Evolutionary conservation across 2,888 invertebrate genomes (phyloP).

Genomic region (Phengaris arion): DNA sequence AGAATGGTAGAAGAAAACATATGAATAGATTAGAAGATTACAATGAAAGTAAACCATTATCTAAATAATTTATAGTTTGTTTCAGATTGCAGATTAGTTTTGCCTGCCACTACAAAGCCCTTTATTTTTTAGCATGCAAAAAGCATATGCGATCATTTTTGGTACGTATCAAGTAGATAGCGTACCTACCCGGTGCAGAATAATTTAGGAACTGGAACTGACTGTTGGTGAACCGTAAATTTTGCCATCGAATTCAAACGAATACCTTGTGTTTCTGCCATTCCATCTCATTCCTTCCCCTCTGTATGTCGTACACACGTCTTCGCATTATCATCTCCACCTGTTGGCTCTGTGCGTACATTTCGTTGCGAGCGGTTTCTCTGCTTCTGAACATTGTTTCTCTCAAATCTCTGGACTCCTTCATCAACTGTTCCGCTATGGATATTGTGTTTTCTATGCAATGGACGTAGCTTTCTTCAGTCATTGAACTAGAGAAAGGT

Average conservation of each 20-base stretch:
- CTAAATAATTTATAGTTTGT: no score
- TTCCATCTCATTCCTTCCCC: constrained; percentile 91
- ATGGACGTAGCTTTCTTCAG: constrained; percentile 91
- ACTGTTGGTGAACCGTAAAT: not conserved
- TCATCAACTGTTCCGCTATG: constrained; percentile 89
- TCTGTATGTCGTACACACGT: constrained; percentile 91
- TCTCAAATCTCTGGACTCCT: constrained; percentile 86
- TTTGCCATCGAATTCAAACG: not conserved
- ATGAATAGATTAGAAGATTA: no score
- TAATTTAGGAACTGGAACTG: no score
- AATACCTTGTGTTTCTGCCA: constrained; percentile 86
- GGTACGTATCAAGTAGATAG: no score
- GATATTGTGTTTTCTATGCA: constrained; percentile 88
- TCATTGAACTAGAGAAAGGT: constrained; percentile 71
- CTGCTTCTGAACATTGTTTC: constrained; percentile 89
- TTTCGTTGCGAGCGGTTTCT: constrained; percentile 88
- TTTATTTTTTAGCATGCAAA: no score
- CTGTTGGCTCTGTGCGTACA: constrained; percentile 88
- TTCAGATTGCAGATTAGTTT: no score
- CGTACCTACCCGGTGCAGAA: not conserved
- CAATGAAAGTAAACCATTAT: no score
- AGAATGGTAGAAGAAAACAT: no score
- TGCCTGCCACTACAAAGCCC: no score
- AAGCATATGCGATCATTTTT: no score
- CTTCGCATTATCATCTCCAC: constrained; percentile 91